These are phyloP conservation scores for Caerostris extrusa DNA, from an alignment of 1,140 invertebrate genomes.

Conservation along the genomic window DNA sequence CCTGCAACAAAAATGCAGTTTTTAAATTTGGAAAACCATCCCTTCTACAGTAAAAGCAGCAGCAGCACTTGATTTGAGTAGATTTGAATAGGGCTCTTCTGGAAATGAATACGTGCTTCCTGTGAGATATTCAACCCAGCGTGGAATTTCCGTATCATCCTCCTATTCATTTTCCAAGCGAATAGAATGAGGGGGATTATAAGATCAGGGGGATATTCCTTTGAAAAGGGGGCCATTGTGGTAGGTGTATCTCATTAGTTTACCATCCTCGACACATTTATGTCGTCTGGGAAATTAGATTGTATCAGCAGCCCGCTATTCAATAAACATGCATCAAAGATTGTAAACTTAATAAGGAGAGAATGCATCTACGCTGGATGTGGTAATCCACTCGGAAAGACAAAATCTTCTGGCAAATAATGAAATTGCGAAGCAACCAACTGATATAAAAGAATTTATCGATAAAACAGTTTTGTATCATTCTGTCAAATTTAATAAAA, in stretches of 20 bases:
- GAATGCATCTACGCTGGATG: neutral
- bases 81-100: slow-evolving; percentile 27
- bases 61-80: slow-evolving; percentile 3
- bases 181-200: slow-evolving; percentile 13
- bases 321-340: slow-evolving; percentile 18
- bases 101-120: slow-evolving; percentile 18
- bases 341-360: slow-evolving; percentile 6
- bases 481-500: too few species aligned
- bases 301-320: neutral
- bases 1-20: neutral
- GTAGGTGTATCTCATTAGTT: slow-evolving; percentile 26
- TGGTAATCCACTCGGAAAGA: neutral
- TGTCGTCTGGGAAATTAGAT: slow-evolving; percentile 38
- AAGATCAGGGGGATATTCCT: slow-evolving; percentile 30
- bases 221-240: slow-evolving; percentile 12
- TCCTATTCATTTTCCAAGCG: slow-evolving; percentile 20
- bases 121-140: neutral
- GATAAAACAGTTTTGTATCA: too few species aligned
- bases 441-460: too few species aligned
- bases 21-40: neutral
- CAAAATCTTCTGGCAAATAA: neutral
- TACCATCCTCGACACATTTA: slow-evolving; percentile 17
- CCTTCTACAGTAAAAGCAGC: neutral
- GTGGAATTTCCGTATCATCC: slow-evolving; percentile 22
- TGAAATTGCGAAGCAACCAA: neutral